Conservation (phyloP, 2,113 vertebrate species). For the Cyphomyrus plagiostoma region DNA sequence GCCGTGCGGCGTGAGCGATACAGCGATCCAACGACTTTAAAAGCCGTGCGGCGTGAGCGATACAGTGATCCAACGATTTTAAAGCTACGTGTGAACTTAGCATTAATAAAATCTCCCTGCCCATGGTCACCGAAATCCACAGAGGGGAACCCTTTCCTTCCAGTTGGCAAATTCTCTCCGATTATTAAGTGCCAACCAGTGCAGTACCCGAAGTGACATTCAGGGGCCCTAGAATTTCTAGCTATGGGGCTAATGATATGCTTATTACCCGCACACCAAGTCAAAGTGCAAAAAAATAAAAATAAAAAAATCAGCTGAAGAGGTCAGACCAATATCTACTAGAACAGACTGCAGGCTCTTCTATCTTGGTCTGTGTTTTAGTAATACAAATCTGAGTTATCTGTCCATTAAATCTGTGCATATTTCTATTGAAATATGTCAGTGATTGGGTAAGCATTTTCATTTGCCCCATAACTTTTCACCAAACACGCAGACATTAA, state of each 20-base stretch:
- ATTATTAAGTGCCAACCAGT: not conserved
- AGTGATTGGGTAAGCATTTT: not conserved
- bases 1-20: too few relatives aligned
- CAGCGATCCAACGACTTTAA: too few relatives aligned
- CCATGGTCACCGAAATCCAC: not conserved
- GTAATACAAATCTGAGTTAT: not conserved
- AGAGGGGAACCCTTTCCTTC: not conserved
- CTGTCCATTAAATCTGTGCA: not conserved
- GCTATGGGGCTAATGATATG: not conserved
- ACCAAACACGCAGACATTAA: not conserved
- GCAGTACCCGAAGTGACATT: not conserved
- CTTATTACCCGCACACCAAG: not conserved
- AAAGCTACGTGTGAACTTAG: not conserved
- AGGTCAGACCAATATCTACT: not conserved
- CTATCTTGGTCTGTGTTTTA: not conserved
- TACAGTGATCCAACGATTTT: not conserved
- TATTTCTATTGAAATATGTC: not conserved
- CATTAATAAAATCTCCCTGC: not conserved
- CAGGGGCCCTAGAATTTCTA: too few relatives aligned
- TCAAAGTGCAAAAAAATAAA: not conserved
- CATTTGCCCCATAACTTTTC: not conserved
- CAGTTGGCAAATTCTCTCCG: not conserved
- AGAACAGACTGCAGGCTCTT: not conserved
- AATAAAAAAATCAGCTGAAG: not conserved
- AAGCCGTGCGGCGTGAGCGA: too few relatives aligned